These are phyloP conservation scores for Hydrolagus colliei DNA, from an alignment of 2,797 vertebrate species.

Conservation along the genomic window DNA sequence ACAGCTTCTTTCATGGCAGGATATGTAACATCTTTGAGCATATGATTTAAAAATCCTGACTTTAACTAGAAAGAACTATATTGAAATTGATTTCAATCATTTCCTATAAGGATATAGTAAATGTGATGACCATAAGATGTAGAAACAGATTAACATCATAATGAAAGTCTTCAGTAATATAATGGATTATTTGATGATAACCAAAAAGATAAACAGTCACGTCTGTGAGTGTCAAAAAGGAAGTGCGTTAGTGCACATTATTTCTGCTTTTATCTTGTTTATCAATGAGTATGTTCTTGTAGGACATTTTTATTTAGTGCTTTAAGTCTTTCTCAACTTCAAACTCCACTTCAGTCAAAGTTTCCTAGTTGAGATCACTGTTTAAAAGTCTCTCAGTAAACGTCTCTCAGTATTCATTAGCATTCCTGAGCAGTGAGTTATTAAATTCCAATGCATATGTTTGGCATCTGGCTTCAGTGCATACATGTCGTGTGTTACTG, in stretches of 20 bases:
- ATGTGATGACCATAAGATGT: too few relatives aligned
- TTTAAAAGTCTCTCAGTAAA: background rate
- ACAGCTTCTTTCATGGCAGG: too few relatives aligned
- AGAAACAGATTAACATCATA: too few relatives aligned
- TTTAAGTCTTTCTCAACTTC: slow-evolving; percentile 12
- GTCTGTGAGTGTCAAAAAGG: background rate
- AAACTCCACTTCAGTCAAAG: slow-evolving; percentile 7
- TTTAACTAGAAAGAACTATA: too few relatives aligned
- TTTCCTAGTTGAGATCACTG: slow-evolving; percentile 9
- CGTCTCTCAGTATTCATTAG: slow-evolving; percentile 6
- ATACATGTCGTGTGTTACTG: slow-evolving; percentile 5
- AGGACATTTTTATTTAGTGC: background rate
- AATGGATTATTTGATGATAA: background rate
- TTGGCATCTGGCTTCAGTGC: slow-evolving; percentile 26
- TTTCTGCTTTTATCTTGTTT: slow-evolving; percentile 2
- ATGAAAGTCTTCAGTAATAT: background rate
- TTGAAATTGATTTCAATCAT: too few relatives aligned
- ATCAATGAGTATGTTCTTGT: background rate
- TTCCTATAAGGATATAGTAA: too few relatives aligned
- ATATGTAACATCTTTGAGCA: too few relatives aligned
- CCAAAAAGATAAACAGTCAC: background rate
- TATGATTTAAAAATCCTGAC: too few relatives aligned
- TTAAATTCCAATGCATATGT: slow-evolving; percentile 28
- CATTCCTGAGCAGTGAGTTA: slow-evolving; percentile 28
- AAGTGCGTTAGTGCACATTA: background rate